Evolutionary conservation across 1,140 invertebrate genomes (phyloP).

Genomic region (Bemisia tabaci): DNA sequence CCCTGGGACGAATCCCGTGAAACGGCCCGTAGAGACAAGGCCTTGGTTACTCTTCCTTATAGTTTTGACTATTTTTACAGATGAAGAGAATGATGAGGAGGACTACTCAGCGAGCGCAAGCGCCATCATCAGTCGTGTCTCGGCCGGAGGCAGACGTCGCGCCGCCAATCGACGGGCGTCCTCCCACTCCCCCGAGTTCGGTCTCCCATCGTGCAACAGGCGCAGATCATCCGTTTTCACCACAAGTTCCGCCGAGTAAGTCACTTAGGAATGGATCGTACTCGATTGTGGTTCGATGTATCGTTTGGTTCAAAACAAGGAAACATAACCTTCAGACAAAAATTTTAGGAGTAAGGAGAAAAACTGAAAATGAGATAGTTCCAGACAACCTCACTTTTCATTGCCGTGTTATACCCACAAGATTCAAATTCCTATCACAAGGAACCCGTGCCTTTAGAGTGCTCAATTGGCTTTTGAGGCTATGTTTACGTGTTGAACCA

Average conservation of each 20-base stretch:
- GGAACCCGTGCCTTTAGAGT: not conserved
- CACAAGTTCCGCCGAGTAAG: constrained; percentile 71
- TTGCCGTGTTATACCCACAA: not conserved
- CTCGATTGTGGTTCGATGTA: too few relatives aligned
- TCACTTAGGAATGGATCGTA: too few relatives aligned
- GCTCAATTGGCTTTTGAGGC: too few relatives aligned
- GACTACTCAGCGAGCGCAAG: constrained; percentile 65
- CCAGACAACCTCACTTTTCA: not conserved
- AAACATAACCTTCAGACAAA: constrained; percentile 3
- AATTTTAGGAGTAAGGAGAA: constrained; percentile 7
- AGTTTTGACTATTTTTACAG: too few relatives aligned
- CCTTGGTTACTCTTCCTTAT: too few relatives aligned
- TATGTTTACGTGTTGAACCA: too few relatives aligned
- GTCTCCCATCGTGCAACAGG: constrained; percentile 36
- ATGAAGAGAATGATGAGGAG: constrained; percentile 38
- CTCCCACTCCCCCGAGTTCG: constrained; percentile 35
- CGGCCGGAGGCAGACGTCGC: constrained; percentile 41
- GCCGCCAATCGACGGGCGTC: constrained; percentile 41
- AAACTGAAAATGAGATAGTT: constrained; percentile 2
- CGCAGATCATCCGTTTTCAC: constrained; percentile 66
- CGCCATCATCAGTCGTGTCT: constrained; percentile 61
- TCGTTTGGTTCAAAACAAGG: constrained; percentile 9
- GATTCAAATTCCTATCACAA: not conserved
- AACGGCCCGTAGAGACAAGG: too few relatives aligned
- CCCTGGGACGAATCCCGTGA: too few relatives aligned